Base-by-base conservation (phyloP, 1,140 invertebrate species). In the Diprion similis region DNA sequence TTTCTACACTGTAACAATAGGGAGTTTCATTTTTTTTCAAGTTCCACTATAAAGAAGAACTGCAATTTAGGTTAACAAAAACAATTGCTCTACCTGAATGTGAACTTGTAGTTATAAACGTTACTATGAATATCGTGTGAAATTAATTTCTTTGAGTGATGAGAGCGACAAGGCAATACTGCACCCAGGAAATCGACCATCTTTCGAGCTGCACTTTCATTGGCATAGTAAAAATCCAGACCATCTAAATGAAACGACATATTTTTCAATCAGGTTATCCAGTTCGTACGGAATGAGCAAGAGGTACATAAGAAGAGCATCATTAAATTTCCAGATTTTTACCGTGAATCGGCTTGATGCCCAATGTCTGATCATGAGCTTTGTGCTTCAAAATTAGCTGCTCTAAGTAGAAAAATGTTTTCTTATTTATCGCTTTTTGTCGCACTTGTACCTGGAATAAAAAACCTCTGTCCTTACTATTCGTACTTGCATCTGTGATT, bases 41-140 rank as follows among this genome's bases (percentile, higher is more conserved):
- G 3, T 15, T 15, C 11, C 66, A 15, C 13, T 15, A 1, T 8
- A 37, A 3, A 68, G 17, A n/a, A 70, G 24, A 11, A 24, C 19
- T 59, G 15, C 15, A 75, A 66, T 11, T 45, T 48, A 59, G 13
- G 18, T 73, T 71, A 8, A 10, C 24, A 19, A 68, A 59, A 67
- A 24, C n/a, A 66, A 4, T 18, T 46, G 13, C 11, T 66, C 70
- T 85, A 89, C 88, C 88, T 89, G 87, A 92, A 96, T 51, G 95
- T 94, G 82, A 95, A 95, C 88, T 99, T 99, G 86, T 99, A 99
- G 86, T 99, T 99, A 86, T 96, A 99, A 48, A 94, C 93, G 84
- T 99, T 99, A 83, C 95, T 99, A 84, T 98, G 96, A 47, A 96
- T 95, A 88, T 99, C 99, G 83, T 99, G 98, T 1, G 98, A 99